These are phyloP conservation scores for Coptodon rendalli DNA, from an alignment of 2,113 vertebrate genomes.

Conservation along the genomic window DNA sequence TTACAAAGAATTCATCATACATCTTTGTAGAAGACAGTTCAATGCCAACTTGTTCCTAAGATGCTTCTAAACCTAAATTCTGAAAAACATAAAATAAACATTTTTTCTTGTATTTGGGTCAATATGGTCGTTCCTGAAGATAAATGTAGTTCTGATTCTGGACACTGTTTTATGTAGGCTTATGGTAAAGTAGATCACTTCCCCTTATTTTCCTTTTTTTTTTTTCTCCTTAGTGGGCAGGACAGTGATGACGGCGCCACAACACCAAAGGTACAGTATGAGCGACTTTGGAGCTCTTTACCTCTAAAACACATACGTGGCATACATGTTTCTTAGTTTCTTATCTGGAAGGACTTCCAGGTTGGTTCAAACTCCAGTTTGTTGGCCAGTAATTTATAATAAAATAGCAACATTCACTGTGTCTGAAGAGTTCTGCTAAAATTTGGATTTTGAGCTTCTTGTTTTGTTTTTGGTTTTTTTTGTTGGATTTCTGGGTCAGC, in stretches of 20 bases:
- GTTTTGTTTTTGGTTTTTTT: neutral
- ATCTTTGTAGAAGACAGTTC: neutral
- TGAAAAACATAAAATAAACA: neutral
- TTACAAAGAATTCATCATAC: neutral
- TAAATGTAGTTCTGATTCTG: neutral
- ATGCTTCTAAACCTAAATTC: neutral
- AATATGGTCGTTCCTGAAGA: neutral
- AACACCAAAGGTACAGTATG: conserved; percentile 74
- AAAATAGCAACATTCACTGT: neutral
- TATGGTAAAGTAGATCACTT: neutral
- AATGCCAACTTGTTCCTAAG: neutral
- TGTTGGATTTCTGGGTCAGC: neutral
- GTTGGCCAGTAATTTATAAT: neutral
- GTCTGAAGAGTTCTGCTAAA: neutral
- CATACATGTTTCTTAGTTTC: neutral
- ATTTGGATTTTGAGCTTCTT: neutral
- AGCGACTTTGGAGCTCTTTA: neutral
- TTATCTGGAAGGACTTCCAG: neutral
- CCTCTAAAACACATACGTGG: neutral
- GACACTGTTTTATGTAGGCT: neutral
- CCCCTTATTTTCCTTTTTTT: neutral
- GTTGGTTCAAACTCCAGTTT: neutral
- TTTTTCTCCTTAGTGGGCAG: conserved; percentile 71
- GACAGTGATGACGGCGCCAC: conserved; percentile 73
- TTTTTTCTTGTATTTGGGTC: neutral